Conservation (phyloP, 2,888 invertebrate genomes). For the Hemistola chrysoprasaria region DNA sequence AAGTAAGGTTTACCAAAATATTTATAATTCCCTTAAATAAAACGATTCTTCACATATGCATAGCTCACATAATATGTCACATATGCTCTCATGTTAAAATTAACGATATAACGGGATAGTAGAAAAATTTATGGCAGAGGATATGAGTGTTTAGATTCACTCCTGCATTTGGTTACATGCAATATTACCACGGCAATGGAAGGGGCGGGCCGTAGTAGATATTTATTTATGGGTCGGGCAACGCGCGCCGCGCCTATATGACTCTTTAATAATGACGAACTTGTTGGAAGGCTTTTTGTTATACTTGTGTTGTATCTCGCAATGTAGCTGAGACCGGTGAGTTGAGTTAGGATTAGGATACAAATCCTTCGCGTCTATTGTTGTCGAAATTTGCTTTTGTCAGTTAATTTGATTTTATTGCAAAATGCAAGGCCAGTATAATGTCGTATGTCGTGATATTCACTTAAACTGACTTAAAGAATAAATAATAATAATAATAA, state of each 20-base stretch:
- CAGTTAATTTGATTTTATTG: no score
- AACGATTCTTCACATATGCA: no score
- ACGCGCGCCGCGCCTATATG: slow-evolving; percentile 63
- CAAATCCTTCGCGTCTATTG: slow-evolving; percentile 10
- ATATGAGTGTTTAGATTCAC: no score
- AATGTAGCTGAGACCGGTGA: slow-evolving; percentile 32
- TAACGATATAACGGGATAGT: slow-evolving; percentile 41
- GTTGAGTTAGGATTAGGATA: slow-evolving; percentile 30
- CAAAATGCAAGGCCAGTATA: no score
- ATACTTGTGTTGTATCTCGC: slow-evolving; percentile 46
- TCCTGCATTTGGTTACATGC: no score
- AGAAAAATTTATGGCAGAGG: slow-evolving; percentile 36
- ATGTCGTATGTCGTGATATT: no score
- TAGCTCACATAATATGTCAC: no score
- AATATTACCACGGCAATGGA: slow-evolving; percentile 51
- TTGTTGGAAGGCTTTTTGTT: slow-evolving; percentile 54
- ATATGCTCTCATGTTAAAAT: no score
- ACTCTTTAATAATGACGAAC: slow-evolving; percentile 66
- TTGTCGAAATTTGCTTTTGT: slow-evolving; percentile 1
- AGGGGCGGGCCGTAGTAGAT: slow-evolving; percentile 50
- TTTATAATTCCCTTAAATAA: no score
- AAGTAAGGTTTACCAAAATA: no score
- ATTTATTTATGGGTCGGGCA: slow-evolving; percentile 65
- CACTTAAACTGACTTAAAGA: no score
- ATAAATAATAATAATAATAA: no score